A percentile compares a stretch with the other conserved stretches of the same genome.
Evolutionary conservation across 2,113 vertebrate genomes (phyloP).

Genomic region (Cyanocitta stelleri): DNA sequence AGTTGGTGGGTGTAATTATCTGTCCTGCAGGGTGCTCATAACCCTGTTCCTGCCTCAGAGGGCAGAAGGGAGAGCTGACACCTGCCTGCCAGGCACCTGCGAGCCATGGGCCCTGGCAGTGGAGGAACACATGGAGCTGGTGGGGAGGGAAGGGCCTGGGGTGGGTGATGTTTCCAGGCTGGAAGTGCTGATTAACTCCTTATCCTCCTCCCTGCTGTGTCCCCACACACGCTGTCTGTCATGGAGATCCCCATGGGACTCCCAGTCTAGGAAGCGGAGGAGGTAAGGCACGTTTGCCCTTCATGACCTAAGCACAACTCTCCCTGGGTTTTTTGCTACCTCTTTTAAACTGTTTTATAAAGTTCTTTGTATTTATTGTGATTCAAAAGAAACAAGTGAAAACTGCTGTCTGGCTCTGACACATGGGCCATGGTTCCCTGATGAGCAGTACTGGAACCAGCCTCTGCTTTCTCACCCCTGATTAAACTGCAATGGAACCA

Average conservation of each 20-base stretch:
- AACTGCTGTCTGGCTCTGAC: not conserved
- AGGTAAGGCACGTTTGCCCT: not conserved
- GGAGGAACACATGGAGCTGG: not conserved
- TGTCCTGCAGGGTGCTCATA: not conserved
- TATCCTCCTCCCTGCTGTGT: not conserved
- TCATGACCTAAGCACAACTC: not conserved
- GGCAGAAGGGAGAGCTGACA: not conserved
- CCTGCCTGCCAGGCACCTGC: not conserved
- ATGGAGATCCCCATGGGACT: not conserved
- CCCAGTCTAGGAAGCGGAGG: not conserved
- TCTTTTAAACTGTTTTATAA: not conserved
- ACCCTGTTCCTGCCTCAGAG: not conserved
- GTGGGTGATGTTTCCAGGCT: not conserved
- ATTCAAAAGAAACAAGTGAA: not conserved
- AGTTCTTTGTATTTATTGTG: not conserved
- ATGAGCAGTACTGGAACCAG: not conserved
- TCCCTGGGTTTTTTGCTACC: not conserved
- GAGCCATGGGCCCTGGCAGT: not conserved
- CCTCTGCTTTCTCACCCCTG: not conserved
- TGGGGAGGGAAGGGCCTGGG: not conserved
- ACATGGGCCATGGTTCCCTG: not conserved
- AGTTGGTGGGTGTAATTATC: not conserved
- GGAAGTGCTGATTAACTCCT: not conserved
- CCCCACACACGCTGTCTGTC: rapidly evolving
- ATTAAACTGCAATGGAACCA: constrained; percentile 5